phyloP scores from a whole-genome alignment of 1,140 invertebrate species.

The Calliphora vicina region DNA sequence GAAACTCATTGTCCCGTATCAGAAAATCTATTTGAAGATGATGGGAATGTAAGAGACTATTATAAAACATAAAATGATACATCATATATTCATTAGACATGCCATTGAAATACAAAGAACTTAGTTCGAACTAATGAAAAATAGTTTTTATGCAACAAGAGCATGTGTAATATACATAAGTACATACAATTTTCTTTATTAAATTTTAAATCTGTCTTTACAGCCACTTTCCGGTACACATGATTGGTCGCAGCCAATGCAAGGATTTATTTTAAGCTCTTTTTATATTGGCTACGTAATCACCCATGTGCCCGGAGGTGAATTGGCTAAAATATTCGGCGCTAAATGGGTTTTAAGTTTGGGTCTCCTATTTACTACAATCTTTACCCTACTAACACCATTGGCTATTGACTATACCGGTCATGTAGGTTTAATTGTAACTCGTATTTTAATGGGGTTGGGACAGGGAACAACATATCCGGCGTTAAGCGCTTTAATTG shows the following conservation, averaged over 20 bases:
- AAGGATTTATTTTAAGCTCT: slow-evolving; percentile 69
- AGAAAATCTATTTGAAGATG: slow-evolving; percentile 46
- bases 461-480: slow-evolving; percentile 81
- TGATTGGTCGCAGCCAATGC: slow-evolving; percentile 58
- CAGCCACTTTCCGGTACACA: slow-evolving; percentile 37
- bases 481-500: slow-evolving; percentile 75
- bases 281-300: slow-evolving; percentile 68
- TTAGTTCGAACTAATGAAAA: too few species aligned
- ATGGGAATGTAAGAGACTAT: slow-evolving; percentile 18
- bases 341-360: slow-evolving; percentile 77
- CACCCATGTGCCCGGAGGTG: slow-evolving; percentile 69
- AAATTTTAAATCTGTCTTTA: too few species aligned
- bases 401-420: slow-evolving; percentile 68
- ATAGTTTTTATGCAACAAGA: too few species aligned
- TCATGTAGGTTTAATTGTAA: slow-evolving; percentile 69
- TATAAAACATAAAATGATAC: too few species aligned
- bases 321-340: slow-evolving; percentile 77
- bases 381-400: slow-evolving; percentile 78
- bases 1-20: slow-evolving; percentile 30
- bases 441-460: slow-evolving; percentile 74
- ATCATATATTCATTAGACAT: too few species aligned
- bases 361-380: slow-evolving; percentile 75
- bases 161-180: too few species aligned
- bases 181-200: too few species aligned
- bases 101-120: too few species aligned